Evolutionary conservation across 2,113 vertebrate species (phyloP), one percentile per base, ranked within the genome.

Genomic region (Gadus macrocephalus): DNA sequence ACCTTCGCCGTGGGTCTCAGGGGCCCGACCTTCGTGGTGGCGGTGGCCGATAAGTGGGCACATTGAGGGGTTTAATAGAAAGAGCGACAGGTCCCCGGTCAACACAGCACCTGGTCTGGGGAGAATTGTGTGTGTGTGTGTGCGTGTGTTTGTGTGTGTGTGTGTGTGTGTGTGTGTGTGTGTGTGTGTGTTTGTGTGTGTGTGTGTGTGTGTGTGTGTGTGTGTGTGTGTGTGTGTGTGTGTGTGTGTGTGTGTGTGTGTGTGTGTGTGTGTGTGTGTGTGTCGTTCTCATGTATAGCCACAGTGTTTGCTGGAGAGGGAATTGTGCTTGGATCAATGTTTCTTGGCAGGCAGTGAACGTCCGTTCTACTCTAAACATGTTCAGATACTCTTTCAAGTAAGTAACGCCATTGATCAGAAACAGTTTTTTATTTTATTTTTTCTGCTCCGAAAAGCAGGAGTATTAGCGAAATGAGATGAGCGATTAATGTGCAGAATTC

Each of bases 401-500:
- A 73, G 53, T 79, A 53, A 17, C 68, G 7, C 61, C 70, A 84
- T 80, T 71, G 72, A 78, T 80, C 38, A 62, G 62, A 25, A 42
- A 22, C 49, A 15, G 1, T 15, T 17, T 64, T 64, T 68, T 65
- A 25, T 56, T 31, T 66, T 68, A 60, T 55, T 49, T 66, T 66
- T 60, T 15, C 28, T 53, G n/a, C 2, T 12, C 4, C 31, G 14
- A 14, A 1, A 42, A 56, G 42, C 2, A 20, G 61, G 59, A 20
- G 19, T 7, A 42, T 62, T 74, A 68, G 67, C 73, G 78, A 82
- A 78, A 69, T 69, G 66, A 60, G 61, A 70, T 65, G 42, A 20
- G 59, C 68, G 68, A 77, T 82, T 16, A 67, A 75, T 75, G 67
- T 31, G 19, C 19, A 69, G 69, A 69, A 74, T 38, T 66, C 42